Evolutionary conservation across 2,113 vertebrate genomes (phyloP), one percentile per base, ranked within the genome.

Genomic region (Trochalopteron elliotii): DNA sequence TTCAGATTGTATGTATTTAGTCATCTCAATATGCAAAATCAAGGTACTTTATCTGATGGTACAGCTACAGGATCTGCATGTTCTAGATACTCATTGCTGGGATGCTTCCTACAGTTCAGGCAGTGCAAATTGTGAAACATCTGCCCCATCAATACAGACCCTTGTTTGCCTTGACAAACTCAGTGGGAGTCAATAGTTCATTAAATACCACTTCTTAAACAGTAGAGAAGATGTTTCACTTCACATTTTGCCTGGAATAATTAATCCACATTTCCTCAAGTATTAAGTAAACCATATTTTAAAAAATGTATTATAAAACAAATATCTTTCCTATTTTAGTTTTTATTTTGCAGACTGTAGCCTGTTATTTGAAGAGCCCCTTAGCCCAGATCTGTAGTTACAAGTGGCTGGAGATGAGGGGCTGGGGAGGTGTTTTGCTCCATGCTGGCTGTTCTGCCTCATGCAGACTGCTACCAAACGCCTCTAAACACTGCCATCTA

Each of bases 171-270:
- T 95, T 94, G 95, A 97, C 93, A 96, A 95, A 97, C 56, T 94
- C 90, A 94, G 86, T 84, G 94, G 59, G 94, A 96, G 94, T 93
- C 96, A 93, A 84, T 72, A 97, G 93, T 91, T 97, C 95, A 97
- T 96, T 96, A 97, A 96, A 96, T 83, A 88, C 28, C 53, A 55
- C 56, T 89, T 40, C 74, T 90, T 39, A 57, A 83, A 77, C 5
- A 49, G 45, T 39, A 94, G 50, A 88, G 79, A 67, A 91, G 64
- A 55, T 67, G 31, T 75, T 95, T 97, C 69, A 69, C 89, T 80
- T 95, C 16, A 25, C 84, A 84, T 88, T 95, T 91, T 37, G 40
- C 76, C 74, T 7, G 44, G 90, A 97, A 96, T 94, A 47, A 78
- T 56, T 90, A 65, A 86, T 82, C 60, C 31, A 53, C 53, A 72